Conservation (phyloP, 2,888 invertebrate species). For the Omphaloscelis lunosa region DNA sequence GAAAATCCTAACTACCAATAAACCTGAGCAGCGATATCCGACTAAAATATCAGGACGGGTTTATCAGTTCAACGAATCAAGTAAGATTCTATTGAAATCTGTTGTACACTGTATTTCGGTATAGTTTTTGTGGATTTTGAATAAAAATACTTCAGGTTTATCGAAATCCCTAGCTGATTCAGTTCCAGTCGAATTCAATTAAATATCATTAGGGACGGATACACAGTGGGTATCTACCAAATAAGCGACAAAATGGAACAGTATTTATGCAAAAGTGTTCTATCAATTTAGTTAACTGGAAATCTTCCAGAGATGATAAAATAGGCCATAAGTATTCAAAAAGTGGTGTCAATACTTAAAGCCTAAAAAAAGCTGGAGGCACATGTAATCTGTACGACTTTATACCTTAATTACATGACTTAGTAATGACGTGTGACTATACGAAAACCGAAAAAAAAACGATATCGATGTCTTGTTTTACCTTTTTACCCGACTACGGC, state of each 20-base stretch:
- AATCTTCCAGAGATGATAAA: neutral
- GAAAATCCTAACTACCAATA: slow-evolving; percentile 49
- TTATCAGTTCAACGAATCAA: slow-evolving; percentile 43
- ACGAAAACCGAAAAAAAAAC: no score
- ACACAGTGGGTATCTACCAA: neutral
- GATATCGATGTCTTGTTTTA: no score
- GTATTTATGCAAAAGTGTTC: no score
- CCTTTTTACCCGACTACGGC: no score
- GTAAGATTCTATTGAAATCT: slow-evolving; percentile 7
- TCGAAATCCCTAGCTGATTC: neutral
- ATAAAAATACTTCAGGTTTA: slow-evolving; percentile 7
- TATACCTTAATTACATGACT: no score
- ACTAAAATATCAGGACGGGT: slow-evolving; percentile 42
- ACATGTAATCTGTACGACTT: no score
- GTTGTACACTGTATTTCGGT: slow-evolving; percentile 4
- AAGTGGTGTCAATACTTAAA: neutral
- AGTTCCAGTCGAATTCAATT: neutral
- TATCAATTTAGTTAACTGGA: neutral
- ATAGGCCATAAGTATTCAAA: neutral
- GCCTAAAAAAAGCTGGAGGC: neutral
- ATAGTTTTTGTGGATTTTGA: slow-evolving; percentile 6
- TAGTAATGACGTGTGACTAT: no score
- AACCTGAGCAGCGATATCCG: slow-evolving; percentile 15
- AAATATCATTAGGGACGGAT: neutral
- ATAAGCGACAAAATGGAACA: neutral